A percentile compares a stretch with the other conserved stretches of the same genome.
Evolutionary conservation across 2,888 invertebrate species (phyloP).

Genomic region (Stenurella melanura): DNA sequence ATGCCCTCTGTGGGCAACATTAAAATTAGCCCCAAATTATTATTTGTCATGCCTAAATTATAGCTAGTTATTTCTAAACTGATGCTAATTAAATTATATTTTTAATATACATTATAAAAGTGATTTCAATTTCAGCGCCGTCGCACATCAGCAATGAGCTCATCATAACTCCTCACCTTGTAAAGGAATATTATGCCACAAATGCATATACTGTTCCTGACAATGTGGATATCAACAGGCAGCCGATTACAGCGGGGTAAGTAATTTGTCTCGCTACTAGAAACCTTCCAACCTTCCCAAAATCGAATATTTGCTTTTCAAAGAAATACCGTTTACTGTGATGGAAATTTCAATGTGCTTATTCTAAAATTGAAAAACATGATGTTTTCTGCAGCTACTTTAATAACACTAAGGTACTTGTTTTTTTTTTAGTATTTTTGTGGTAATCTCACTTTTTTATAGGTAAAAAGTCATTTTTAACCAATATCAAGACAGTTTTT

Average conservation of each 20-base stretch:
- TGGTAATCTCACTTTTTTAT: constrained; percentile 28
- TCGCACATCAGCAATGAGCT: constrained; percentile 71
- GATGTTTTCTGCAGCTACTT: constrained; percentile 32
- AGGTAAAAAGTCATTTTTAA: constrained; percentile 11
- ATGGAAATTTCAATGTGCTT: constrained; percentile 31
- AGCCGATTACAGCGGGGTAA: constrained; percentile 81
- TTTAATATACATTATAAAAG: too few species aligned
- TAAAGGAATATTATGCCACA: constrained; percentile 68
- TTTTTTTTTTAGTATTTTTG: constrained; percentile 13
- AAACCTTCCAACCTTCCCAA: not conserved
- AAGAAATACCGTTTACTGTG: not conserved
- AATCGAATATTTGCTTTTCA: not conserved
- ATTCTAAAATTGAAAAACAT: constrained; percentile 15
- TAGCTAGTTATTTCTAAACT: too few species aligned
- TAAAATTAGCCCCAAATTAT: too few species aligned
- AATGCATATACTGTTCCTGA: constrained; percentile 72
- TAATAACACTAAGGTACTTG: constrained; percentile 25
- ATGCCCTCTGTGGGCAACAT: too few species aligned
- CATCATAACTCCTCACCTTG: constrained; percentile 69
- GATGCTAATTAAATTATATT: too few species aligned
- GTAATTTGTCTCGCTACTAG: constrained; percentile 54
- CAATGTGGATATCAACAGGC: constrained; percentile 79
- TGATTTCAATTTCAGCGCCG: constrained; percentile 63
- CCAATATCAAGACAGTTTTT: constrained; percentile 37
- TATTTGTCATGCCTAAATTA: too few species aligned